phyloP scores from a whole-genome alignment of 2,888 invertebrate species.

The Diarsia dahlii region DNA sequence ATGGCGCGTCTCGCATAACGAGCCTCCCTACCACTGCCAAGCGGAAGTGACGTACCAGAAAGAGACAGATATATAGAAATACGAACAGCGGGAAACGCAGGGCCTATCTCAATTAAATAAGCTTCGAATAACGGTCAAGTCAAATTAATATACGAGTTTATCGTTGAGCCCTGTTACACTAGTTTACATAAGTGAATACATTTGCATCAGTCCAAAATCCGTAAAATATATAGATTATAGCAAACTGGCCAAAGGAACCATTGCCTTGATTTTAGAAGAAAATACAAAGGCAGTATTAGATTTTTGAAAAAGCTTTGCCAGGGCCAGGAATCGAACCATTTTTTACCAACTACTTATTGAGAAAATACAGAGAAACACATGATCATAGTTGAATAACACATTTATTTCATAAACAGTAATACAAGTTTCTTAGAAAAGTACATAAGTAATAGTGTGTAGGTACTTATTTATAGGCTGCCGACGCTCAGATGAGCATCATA shows the following conservation, averaged over 20 bases:
- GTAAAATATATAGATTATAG: not conserved
- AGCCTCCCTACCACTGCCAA: no score
- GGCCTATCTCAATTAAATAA: no score
- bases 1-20: no score
- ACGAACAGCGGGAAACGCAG: no score
- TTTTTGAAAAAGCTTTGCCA: not conserved
- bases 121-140: no score
- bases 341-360: not conserved
- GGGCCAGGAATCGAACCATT: not conserved
- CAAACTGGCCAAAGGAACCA: not conserved
- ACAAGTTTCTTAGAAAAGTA: constrained; percentile 54
- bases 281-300: not conserved
- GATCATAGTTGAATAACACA: constrained; percentile 46
- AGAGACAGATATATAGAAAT: no score
- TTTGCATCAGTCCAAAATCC: not conserved
- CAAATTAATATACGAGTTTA: no score
- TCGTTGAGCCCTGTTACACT: no score
- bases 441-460: constrained; percentile 17
- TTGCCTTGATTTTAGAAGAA: not conserved
- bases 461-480: constrained; percentile 16
- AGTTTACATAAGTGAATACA: no score
- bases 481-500: constrained; percentile 33
- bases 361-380: constrained; percentile 11
- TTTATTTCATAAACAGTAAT: constrained; percentile 61
- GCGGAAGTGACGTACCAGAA: no score